Evolutionary conservation across 2,797 vertebrate species (phyloP), one percentile per base, ranked within the genome.

Genomic region (Potorous gilbertii): DNA sequence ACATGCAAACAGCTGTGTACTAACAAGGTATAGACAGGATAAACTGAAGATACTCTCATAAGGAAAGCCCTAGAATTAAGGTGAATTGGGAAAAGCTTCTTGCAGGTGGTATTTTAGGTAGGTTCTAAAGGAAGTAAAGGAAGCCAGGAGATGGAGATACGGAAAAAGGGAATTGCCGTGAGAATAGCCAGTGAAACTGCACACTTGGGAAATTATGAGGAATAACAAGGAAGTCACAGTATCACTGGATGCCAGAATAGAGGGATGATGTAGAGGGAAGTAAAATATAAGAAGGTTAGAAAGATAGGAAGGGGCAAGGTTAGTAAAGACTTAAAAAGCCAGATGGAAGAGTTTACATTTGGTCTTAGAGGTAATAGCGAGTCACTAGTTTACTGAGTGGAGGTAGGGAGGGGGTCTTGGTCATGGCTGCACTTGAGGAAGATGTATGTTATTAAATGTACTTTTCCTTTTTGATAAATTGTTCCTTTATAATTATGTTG

Each of bases 401-500:
- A 18, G 5, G n/a, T 74, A 18, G 62, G 18, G 66, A 74, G n/a
- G 66, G 66, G 18, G n/a, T 40, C 66, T 21, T 74, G n/a, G 66
- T 74, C n/a, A 40, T 74, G 13, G 4, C 59, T 93, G 0, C 55
- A 74, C 21, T 56, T 74, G 16, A 90, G 89, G 29, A 95, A 12
- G 21, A 94, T 56, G 91, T 54, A 94, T 62, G 24, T 21, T 96
- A 24, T 93, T 91, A 93, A 74, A 89, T 89, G 28, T 5, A 91
- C 52, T 92, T 89, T 92, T 74, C 93, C 56, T 10, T 4, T n/a
- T 46, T 91, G 59, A 74, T 18, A 40, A 95, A 29, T 3, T 96
- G 91, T 92, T 91, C 54, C 90, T 92, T 95, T 31, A 94, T 54
- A 93, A 93, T 92, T 89, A 55, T 59, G 56, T 92, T 95, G 94